phyloP scores from a whole-genome alignment of 2,888 invertebrate species.

The Sesamia inferens region DNA sequence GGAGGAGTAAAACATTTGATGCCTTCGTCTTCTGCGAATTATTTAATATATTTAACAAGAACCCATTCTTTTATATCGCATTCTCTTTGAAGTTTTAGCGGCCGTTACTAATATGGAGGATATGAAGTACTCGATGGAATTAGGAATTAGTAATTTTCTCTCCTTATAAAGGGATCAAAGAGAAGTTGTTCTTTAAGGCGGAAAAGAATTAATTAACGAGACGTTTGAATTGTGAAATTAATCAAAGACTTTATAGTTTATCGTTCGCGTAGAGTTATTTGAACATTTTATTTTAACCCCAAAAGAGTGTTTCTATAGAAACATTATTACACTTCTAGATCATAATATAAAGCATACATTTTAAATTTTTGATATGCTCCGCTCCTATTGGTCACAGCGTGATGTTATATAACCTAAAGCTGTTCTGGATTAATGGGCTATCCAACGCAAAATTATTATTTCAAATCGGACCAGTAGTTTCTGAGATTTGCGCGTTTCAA shows the following conservation, averaged over 20 bases:
- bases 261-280: too few relatives aligned
- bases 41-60: conserved; percentile 31
- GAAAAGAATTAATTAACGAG: background rate
- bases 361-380: too few relatives aligned
- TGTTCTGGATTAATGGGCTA: too few relatives aligned
- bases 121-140: conserved; percentile 1
- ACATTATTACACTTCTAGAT: too few relatives aligned
- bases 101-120: conserved; percentile 3
- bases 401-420: too few relatives aligned
- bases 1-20: conserved; percentile 8
- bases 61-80: conserved; percentile 36
- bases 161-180: conserved; percentile 43
- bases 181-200: background rate
- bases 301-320: too few relatives aligned
- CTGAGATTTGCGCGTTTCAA: too few relatives aligned
- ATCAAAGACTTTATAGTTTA: background rate
- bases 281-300: too few relatives aligned
- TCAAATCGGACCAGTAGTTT: too few relatives aligned
- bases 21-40: conserved; percentile 30
- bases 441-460: too few relatives aligned
- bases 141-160: conserved; percentile 20
- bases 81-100: conserved; percentile 46
- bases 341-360: too few relatives aligned
- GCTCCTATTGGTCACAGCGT: too few relatives aligned
- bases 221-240: background rate